Conservation (phyloP, 2,888 invertebrate genomes). For the Orchesellides sinensis region DNA sequence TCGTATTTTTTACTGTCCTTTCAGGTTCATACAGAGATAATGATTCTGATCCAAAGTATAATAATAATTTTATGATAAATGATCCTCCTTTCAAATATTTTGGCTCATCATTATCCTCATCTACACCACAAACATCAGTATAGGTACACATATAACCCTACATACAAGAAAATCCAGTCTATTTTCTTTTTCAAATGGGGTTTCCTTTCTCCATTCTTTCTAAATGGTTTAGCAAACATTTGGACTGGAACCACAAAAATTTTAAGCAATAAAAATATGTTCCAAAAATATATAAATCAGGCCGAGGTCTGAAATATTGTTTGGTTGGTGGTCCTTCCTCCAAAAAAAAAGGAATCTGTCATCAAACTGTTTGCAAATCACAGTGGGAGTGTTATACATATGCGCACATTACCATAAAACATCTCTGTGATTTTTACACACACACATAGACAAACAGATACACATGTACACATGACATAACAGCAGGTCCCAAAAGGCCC, state of each 20-base stretch:
- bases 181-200: not conserved
- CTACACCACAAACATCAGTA: too few species aligned
- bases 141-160: not conserved
- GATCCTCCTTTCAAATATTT: too few species aligned
- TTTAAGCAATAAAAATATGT: not conserved
- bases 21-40: not conserved
- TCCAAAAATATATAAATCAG: not conserved
- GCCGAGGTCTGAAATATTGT: not conserved
- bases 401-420: not conserved
- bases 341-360: conserved; percentile 39
- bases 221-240: conserved; percentile 45
- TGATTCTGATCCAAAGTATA: not conserved
- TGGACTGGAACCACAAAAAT: conserved; percentile 43
- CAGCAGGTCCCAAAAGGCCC: conserved; percentile 8
- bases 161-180: not conserved
- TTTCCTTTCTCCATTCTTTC: not conserved
- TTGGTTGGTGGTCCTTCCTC: not conserved
- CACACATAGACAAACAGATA: not conserved
- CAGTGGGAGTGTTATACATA: conserved; percentile 1
- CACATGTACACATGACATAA: not conserved
- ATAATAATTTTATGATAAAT: not conserved
- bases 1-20: not conserved
- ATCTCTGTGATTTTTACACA: not conserved
- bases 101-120: not conserved
- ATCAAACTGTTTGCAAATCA: conserved; percentile 52